Percentiles rank a stretch among this genome's conserved stretches.
Evolutionary conservation across 2,797 vertebrate species (phyloP).

Genomic region (Malacoraja senta): DNA sequence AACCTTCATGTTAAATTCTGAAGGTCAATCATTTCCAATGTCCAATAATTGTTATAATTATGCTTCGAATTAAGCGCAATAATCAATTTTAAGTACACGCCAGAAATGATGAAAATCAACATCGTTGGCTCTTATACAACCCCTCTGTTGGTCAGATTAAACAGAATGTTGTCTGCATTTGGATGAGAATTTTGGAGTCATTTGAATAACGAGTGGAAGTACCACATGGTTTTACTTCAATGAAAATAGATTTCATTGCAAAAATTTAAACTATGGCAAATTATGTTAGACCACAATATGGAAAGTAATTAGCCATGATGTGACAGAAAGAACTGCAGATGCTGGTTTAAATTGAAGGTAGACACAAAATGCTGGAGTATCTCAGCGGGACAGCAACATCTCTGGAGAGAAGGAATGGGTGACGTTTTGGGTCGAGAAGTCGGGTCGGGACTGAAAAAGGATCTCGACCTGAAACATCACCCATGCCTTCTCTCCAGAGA

Average conservation of each 20-base stretch:
- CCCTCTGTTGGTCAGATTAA: neutral
- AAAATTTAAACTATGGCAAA: conserved; percentile 41
- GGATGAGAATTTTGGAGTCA: neutral
- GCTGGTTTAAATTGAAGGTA: too few relatives aligned
- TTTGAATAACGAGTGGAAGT: neutral
- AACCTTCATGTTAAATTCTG: neutral
- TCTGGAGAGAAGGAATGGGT: too few relatives aligned
- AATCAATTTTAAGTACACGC: neutral
- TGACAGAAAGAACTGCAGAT: too few relatives aligned
- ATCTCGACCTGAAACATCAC: too few relatives aligned
- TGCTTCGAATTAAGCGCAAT: neutral
- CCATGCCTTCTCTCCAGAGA: too few relatives aligned
- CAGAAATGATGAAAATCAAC: neutral
- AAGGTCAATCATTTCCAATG: neutral
- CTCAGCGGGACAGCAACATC: too few relatives aligned
- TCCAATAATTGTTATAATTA: neutral
- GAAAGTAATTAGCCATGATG: conserved; percentile 43
- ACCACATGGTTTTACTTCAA: neutral
- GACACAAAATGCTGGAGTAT: too few relatives aligned
- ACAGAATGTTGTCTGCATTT: neutral
- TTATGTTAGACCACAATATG: conserved; percentile 45
- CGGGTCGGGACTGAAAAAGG: too few relatives aligned
- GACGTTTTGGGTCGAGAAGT: too few relatives aligned
- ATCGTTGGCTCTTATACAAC: neutral
- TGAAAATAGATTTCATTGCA: conserved; percentile 47